Conservation (phyloP, 1,140 invertebrate species). For the Mesaphorura yosii region DNA sequence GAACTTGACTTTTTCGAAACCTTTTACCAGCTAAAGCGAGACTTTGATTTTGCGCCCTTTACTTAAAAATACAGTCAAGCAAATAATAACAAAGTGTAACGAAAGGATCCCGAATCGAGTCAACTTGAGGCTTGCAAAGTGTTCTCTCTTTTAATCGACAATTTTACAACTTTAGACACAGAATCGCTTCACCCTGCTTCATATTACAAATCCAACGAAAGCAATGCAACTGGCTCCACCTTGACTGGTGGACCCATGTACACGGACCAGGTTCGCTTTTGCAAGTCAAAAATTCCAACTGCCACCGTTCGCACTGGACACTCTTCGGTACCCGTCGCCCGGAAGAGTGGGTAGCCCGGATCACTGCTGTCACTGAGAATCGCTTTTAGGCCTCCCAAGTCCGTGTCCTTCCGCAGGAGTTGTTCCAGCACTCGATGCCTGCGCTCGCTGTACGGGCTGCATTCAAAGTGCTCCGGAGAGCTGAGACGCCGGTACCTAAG, state of each 20-base stretch:
- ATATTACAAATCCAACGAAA: constrained; percentile 3
- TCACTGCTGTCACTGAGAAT: constrained; percentile 61
- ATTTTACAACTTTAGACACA: too few species aligned
- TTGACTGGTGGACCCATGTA: background rate
- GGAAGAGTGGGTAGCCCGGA: constrained; percentile 52
- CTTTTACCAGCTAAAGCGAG: too few species aligned
- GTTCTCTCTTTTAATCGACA: too few species aligned
- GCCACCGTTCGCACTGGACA: constrained; percentile 56
- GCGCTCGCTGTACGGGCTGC: constrained; percentile 38
- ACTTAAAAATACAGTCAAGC: too few species aligned
- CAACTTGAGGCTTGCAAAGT: too few species aligned
- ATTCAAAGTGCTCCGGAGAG: constrained; percentile 35
- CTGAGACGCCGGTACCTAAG: constrained; percentile 8
- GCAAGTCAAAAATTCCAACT: constrained; percentile 36
- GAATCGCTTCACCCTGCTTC: too few species aligned
- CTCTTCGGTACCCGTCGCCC: constrained; percentile 47
- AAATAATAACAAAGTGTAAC: too few species aligned
- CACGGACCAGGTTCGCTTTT: background rate
- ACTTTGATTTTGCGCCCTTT: too few species aligned
- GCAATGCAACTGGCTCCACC: background rate
- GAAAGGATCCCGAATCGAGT: too few species aligned
- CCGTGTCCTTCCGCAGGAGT: background rate
- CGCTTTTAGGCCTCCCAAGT: background rate
- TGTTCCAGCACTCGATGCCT: constrained; percentile 33
- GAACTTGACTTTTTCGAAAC: too few species aligned